Evolutionary conservation across 2,797 vertebrate species (phyloP).

Genomic region (Alfaro cultratus): DNA sequence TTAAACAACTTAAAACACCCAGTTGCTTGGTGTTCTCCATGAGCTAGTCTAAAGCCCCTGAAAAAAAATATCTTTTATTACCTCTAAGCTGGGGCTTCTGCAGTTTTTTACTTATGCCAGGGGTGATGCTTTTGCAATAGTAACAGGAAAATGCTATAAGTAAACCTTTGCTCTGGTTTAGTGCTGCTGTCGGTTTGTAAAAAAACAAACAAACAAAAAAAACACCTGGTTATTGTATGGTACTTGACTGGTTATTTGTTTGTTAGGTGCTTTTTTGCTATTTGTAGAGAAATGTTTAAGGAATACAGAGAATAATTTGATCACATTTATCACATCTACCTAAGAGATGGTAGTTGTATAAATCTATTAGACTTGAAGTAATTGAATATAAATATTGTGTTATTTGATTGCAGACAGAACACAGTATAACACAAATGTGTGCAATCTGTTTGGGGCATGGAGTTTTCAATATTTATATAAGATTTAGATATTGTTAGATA

Average conservation of each 20-base stretch:
- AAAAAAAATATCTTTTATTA: neutral
- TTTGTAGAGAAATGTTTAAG: neutral
- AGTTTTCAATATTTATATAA: conserved; percentile 10
- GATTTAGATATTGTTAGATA: neutral
- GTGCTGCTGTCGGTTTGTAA: neutral
- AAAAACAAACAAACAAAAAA: neutral
- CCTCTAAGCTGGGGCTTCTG: neutral
- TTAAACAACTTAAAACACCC: neutral
- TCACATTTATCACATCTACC: too few species aligned
- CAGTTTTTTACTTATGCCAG: neutral
- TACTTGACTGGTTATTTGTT: neutral
- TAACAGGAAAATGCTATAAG: neutral
- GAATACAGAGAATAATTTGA: neutral
- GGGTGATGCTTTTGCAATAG: neutral
- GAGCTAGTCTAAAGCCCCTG: neutral
- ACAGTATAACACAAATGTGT: neutral
- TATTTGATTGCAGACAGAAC: neutral
- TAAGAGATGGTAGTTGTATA: neutral
- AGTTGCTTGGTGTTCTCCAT: neutral
- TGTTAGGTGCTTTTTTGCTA: neutral
- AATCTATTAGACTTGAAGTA: neutral
- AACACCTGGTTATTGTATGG: neutral
- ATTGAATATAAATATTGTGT: neutral
- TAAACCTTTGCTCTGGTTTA: neutral
- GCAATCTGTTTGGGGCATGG: neutral